Evolutionary conservation across 2,888 invertebrate species (phyloP), one percentile per base, ranked within the genome.

Genomic region (Allygus modestus): DNA sequence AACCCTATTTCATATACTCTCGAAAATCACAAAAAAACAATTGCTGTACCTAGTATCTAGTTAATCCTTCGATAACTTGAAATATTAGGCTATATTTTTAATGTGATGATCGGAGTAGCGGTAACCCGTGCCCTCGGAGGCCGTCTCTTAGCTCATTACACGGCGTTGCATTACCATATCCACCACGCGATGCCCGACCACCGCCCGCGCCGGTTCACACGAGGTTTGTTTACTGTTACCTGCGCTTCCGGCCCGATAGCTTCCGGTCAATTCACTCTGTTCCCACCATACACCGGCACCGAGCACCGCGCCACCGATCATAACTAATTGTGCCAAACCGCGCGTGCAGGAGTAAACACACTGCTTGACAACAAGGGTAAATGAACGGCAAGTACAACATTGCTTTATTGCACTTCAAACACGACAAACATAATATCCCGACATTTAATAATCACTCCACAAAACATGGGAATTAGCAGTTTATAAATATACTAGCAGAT

Each of bases 221-320:
- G 69, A 28, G 69, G 69, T 33, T 28, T 69, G 69, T 69, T 69
- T 69, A 69, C 69, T 69, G 69, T 69, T 69, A 69, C 69, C 69
- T 28, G 69, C 33, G 26, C 69, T 69, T 69, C 69, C 69, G 69
- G 17, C 26, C 33, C 69, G 69, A 69, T 69, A 33, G n/a, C 69
- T 69, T 69, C 69, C 69, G 69, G 69, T 33, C 15, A 15, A 33
- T 69, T 69, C 69, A 69, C 31, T 69, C 69, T 1, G 69, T 69
- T 69, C 69, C 69, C 69, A 69, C 69, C 31, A 17, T 9, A 15
- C 33, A 33, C 26, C 31, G 31, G 4, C 61, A 23, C 61, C 61
- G 23, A 31, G 17, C 31, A 33, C 4, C 51, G 58, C 20, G 58
- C 23, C 46, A 23, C 23, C 20, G 51, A 51, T 51, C 51, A 51